Base-by-base conservation (phyloP, 2,797 vertebrate genomes). In the Gymnopithys bicolor region DNA sequence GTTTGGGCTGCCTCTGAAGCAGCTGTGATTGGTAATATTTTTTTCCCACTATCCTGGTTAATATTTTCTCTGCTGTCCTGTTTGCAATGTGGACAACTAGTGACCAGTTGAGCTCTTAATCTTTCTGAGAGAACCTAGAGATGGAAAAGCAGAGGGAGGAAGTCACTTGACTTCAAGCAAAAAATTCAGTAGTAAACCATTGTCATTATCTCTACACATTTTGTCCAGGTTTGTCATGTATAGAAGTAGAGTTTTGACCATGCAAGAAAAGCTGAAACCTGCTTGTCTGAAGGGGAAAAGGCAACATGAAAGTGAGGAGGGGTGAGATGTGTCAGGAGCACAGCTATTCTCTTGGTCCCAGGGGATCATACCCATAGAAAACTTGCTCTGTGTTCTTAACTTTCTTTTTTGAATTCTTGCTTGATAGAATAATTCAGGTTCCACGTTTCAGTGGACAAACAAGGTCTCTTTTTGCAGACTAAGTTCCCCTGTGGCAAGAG, bases 401-500 rank as follows among this genome's bases (percentile, higher is more conserved):
- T 68, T 46, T 35, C 78, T 83, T 17, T 49, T 59, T 71, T 71
- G 21, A 69, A 11, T 90, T 75, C 59, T 74, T 81, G 32, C 33
- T 73, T 84, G 48, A 22, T 62, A 41, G 48, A 93, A 87, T 89
- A 78, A 89, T 70, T 89, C 39, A 63, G 59, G 35, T 84, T 94
- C 91, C 70, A 79, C 10, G 2, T 92, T 86, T 89, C 60, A 87
- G 87, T 93, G 79, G 82, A 66, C 67, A 81, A 90, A 78, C 46
- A 94, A 90, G 77, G 73, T 82, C 78, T 84, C 59, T 79, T 93
- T 83, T 52, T 90, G 55, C 66, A 56, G 58, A 66, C 56, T 67
- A 22, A 49, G 55, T 94, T 92, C 83, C 85, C 89, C 71, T 78
- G 75, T 95, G 91, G 83, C 94, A 87, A 96, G 82, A 66, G 89